A percentile compares a stretch with the other conserved stretches of the same genome.
These are phyloP conservation scores for Heteromormyrus szaboi DNA, from an alignment of 2,797 vertebrate genomes.

Conservation along the genomic window DNA sequence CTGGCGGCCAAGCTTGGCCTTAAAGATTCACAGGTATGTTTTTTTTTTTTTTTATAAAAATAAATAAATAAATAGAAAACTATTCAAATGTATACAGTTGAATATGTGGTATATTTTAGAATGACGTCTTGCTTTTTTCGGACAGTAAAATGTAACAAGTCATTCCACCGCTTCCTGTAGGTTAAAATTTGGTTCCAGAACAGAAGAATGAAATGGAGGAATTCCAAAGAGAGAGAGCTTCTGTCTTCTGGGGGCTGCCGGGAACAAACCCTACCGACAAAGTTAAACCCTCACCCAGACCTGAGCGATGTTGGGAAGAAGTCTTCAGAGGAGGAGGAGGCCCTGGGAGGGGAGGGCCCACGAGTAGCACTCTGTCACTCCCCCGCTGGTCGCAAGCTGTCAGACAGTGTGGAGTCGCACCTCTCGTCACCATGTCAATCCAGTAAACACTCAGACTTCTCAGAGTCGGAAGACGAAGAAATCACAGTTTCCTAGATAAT, in stretches of 20 bases:
- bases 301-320: constrained; percentile 94
- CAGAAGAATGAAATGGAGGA: constrained; percentile 97
- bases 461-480: constrained; percentile 86
- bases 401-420: constrained; percentile 58
- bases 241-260: constrained; percentile 88
- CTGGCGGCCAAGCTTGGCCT: constrained; percentile 85
- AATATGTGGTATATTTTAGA: neutral
- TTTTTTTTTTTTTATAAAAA: neutral
- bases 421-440: constrained; percentile 72
- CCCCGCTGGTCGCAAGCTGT: constrained; percentile 51
- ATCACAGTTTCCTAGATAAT: constrained; percentile 86
- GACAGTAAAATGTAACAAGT: neutral
- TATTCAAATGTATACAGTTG: neutral
- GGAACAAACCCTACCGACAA: constrained; percentile 93
- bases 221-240: constrained; percentile 93
- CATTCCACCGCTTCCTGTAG: constrained; percentile 46
- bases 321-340: constrained; percentile 63
- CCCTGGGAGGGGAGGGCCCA: constrained; percentile 46
- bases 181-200: constrained; percentile 99
- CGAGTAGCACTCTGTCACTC: constrained; percentile 45
- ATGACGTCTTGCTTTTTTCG: neutral
- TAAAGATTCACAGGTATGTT: constrained; percentile 88
- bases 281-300: constrained; percentile 91
- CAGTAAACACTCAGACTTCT: constrained; percentile 89
- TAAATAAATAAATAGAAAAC: neutral